Conservation (phyloP, 2,888 invertebrate genomes). For the Melikaiella ostensackeni region DNA sequence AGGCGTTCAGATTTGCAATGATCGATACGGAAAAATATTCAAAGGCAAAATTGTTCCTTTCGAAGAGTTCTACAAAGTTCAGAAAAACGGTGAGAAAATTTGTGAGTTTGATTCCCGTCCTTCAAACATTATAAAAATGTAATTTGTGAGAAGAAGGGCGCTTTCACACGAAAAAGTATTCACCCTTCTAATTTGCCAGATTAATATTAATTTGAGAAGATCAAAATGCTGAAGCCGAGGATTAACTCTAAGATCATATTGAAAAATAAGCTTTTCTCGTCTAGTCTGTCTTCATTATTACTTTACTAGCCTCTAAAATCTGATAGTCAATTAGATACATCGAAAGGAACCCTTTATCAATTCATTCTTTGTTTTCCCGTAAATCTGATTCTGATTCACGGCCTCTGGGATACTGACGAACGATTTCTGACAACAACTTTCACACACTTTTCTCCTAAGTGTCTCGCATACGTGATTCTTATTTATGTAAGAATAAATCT, state of each 20-base stretch:
- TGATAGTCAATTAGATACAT: conserved; percentile 55
- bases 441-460: conserved; percentile 36
- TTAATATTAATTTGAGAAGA: conserved; percentile 48
- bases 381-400: not conserved
- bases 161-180: no score
- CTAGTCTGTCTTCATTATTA: conserved; percentile 58
- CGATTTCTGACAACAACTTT: conserved; percentile 23
- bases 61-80: no score
- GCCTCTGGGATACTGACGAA: not conserved
- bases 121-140: no score
- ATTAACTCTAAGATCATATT: conserved; percentile 66
- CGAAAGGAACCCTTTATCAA: conserved; percentile 60
- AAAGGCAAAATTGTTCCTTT: no score
- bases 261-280: conserved; percentile 68
- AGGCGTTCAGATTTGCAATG: no score
- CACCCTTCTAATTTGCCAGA: no score
- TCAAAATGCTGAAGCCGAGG: conserved; percentile 59
- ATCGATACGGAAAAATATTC: no score
- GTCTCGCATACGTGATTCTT: not conserved
- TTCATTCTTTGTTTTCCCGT: conserved; percentile 36
- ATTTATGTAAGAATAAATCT: conserved; percentile 27
- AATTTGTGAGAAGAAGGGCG: no score
- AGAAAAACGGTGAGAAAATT: no score
- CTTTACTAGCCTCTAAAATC: conserved; percentile 57
- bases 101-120: no score